Evolutionary conservation across 2,113 vertebrate genomes (phyloP).

Genomic region (Hyperoodon ampullatus): DNA sequence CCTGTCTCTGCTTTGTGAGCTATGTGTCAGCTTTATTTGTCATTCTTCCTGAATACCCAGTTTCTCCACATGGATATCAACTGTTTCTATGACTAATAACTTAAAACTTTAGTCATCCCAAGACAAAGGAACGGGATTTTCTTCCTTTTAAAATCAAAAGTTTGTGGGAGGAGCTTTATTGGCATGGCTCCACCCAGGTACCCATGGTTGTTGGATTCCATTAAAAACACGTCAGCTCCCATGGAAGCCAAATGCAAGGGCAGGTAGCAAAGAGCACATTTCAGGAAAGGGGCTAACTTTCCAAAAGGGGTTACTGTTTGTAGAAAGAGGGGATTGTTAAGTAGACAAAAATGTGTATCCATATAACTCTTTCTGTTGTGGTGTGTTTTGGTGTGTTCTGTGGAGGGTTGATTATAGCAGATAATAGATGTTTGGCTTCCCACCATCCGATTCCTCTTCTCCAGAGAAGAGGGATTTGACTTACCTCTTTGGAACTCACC

Average conservation of each 20-base stretch:
- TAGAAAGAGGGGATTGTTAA: neutral
- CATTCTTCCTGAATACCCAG: neutral
- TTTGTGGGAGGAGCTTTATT: neutral
- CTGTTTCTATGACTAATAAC: neutral
- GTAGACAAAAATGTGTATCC: neutral
- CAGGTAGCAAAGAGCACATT: neutral
- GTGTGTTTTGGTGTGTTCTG: neutral
- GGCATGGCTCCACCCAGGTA: neutral
- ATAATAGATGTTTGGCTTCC: neutral
- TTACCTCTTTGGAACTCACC: neutral
- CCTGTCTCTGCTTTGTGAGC: neutral
- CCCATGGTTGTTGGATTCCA: fast-evolving
- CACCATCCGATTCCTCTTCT: neutral
- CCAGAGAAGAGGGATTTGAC: neutral
- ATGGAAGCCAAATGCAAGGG: neutral
- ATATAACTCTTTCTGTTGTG: fast-evolving
- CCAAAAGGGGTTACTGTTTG: neutral
- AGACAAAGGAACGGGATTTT: neutral
- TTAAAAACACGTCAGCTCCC: neutral
- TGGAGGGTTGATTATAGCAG: too few species aligned
- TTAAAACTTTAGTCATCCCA: neutral
- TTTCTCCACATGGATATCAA: neutral
- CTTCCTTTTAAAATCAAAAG: neutral
- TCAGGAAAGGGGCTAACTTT: neutral
- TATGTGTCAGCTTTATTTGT: neutral